Conservation (phyloP, 2,113 vertebrate species). For the Prolemur simus region DNA sequence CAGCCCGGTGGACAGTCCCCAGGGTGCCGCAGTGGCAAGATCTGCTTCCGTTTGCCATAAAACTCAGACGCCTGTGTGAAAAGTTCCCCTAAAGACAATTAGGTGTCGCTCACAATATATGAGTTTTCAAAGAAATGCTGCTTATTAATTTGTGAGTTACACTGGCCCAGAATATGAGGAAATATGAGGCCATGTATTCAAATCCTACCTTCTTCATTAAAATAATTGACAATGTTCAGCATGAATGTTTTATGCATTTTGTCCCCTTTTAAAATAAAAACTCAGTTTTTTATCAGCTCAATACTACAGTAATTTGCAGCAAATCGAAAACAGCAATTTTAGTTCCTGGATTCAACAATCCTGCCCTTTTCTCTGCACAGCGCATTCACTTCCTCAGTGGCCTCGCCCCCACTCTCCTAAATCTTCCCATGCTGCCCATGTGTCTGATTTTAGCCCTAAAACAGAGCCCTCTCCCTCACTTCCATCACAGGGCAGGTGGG, state of each 20-base stretch:
- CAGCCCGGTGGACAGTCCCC: too few relatives aligned
- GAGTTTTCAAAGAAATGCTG: background rate
- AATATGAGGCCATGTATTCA: background rate
- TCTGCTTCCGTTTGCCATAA: background rate
- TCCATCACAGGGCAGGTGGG: rapidly evolving
- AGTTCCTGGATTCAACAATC: background rate
- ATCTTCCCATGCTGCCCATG: background rate
- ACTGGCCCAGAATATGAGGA: background rate
- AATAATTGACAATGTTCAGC: background rate
- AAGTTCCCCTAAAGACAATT: background rate
- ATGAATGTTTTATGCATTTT: background rate
- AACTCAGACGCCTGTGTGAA: background rate
- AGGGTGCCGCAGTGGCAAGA: rapidly evolving
- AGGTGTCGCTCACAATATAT: background rate
- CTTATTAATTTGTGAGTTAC: background rate
- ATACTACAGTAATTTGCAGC: too few relatives aligned
- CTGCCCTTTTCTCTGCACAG: background rate
- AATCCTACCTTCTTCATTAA: background rate
- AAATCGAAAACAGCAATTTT: background rate
- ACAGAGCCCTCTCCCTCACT: rapidly evolving
- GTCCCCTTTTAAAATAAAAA: background rate
- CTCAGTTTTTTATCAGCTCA: background rate
- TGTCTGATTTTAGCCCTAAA: background rate
- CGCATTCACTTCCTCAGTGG: rapidly evolving
- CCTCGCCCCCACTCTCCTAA: rapidly evolving